Percentiles rank a stretch among this genome's conserved stretches.
phyloP scores from a whole-genome alignment of 1,140 invertebrate genomes.

The Tenebrio molitor region DNA sequence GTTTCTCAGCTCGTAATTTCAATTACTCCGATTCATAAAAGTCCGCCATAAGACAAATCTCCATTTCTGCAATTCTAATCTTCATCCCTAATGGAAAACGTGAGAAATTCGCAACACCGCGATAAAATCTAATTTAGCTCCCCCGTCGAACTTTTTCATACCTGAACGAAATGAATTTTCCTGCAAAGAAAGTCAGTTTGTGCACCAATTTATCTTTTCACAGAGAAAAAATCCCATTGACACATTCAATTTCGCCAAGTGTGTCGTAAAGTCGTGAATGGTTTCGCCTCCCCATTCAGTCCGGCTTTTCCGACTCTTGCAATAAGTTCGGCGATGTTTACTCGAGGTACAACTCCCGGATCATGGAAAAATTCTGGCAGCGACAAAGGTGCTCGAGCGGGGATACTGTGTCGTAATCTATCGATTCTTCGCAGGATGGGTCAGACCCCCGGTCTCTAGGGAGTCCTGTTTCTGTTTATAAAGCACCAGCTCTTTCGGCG shows the following conservation, averaged over 20 bases:
- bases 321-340: too few species aligned
- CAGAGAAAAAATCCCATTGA: constrained; percentile 59
- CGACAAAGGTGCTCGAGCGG: too few species aligned
- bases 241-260: constrained; percentile 59
- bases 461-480: constrained; percentile 60
- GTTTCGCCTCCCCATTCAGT: constrained; percentile 19
- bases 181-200: constrained; percentile 43
- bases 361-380: too few species aligned
- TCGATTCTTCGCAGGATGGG: constrained; percentile 54
- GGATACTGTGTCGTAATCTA: constrained; percentile 30
- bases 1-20: constrained; percentile 14
- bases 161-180: constrained; percentile 54
- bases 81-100: constrained; percentile 48
- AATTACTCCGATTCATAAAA: constrained; percentile 33
- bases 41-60: constrained; percentile 27
- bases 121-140: constrained; percentile 53
- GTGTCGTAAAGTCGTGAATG: constrained; percentile 50
- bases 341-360: too few species aligned
- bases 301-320: background rate
- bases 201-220: constrained; percentile 56
- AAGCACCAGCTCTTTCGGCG: constrained; percentile 52
- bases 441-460: constrained; percentile 57
- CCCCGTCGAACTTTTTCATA: constrained; percentile 48
- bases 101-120: constrained; percentile 27
- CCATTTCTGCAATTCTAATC: constrained; percentile 43